These are phyloP conservation scores for Leptothorax acervorum DNA, from an alignment of 2,888 invertebrate species.

Conservation along the genomic window DNA sequence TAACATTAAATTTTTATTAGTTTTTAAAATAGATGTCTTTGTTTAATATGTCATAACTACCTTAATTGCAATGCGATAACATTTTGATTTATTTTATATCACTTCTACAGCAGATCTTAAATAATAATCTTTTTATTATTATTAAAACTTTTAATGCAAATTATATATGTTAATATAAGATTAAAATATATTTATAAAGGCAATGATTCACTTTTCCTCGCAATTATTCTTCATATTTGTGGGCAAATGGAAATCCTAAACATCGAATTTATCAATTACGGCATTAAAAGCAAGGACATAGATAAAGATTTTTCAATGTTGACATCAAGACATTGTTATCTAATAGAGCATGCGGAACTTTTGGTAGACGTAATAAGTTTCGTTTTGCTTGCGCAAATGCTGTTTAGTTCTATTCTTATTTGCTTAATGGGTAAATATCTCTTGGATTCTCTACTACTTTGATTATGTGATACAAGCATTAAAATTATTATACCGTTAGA, in stretches of 20 bases:
- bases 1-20: not conserved
- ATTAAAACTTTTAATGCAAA: not conserved
- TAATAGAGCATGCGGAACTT: slow-evolving; percentile 2
- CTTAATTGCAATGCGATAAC: not conserved
- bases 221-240: slow-evolving; percentile 25
- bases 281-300: not conserved
- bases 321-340: slow-evolving; percentile 11
- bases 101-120: not conserved
- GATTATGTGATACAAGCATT: not conserved
- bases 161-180: too few species aligned
- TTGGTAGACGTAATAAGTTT: slow-evolving; percentile 34
- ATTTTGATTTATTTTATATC: not conserved
- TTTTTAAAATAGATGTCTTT: not conserved
- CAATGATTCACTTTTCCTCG: slow-evolving; percentile 6
- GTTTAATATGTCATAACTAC: not conserved
- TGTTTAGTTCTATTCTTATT: slow-evolving; percentile 35
- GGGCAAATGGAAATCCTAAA: slow-evolving; percentile 34
- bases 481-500: not conserved
- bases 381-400: slow-evolving; percentile 27
- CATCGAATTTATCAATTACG: not conserved
- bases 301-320: not conserved
- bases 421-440: slow-evolving; percentile 28
- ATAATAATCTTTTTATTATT: not conserved
- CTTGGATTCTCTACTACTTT: not conserved
- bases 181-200: slow-evolving; percentile 24